Percentiles rank a stretch among this genome's conserved stretches.
Evolutionary conservation across 1,140 invertebrate genomes (phyloP).

Genomic region (Xylocopa sonorina): DNA sequence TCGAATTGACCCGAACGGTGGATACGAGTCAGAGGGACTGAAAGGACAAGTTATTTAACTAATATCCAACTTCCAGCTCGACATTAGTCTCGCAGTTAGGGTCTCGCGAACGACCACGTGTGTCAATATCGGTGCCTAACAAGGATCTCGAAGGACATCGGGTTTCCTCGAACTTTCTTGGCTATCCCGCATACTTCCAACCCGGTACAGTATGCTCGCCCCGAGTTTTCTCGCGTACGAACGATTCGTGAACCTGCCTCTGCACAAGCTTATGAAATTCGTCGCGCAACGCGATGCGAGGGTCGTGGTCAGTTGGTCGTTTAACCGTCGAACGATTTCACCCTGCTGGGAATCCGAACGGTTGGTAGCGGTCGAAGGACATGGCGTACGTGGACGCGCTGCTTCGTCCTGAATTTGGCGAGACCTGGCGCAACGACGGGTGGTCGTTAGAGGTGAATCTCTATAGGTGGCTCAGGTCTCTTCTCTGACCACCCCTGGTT

Average conservation of each 20-base stretch:
- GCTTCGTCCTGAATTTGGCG: constrained; percentile 51
- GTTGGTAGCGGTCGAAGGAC: constrained; percentile 50
- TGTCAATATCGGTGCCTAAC: constrained; percentile 13
- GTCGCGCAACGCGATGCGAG: too few species aligned
- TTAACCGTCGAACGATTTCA: too few species aligned
- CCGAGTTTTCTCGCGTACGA: background rate
- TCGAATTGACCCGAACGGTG: too few species aligned
- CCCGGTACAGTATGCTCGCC: background rate
- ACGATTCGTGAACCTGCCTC: too few species aligned
- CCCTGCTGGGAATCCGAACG: constrained; percentile 5
- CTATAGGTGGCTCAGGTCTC: background rate
- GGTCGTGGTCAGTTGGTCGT: too few species aligned
- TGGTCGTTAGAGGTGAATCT: constrained; percentile 31
- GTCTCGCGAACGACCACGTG: constrained; percentile 10
- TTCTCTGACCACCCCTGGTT: background rate
- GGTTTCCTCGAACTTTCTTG: constrained; percentile 38
- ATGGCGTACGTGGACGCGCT: constrained; percentile 50
- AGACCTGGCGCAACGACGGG: constrained; percentile 4
- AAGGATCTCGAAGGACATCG: constrained; percentile 42
- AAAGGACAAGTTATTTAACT: too few species aligned
- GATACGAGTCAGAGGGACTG: too few species aligned
- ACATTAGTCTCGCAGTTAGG: background rate
- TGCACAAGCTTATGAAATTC: too few species aligned
- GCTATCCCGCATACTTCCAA: background rate
- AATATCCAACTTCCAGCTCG: too few species aligned